These are phyloP conservation scores for Brenthis daphne DNA, from an alignment of 2,888 invertebrate species.

Conservation along the genomic window DNA sequence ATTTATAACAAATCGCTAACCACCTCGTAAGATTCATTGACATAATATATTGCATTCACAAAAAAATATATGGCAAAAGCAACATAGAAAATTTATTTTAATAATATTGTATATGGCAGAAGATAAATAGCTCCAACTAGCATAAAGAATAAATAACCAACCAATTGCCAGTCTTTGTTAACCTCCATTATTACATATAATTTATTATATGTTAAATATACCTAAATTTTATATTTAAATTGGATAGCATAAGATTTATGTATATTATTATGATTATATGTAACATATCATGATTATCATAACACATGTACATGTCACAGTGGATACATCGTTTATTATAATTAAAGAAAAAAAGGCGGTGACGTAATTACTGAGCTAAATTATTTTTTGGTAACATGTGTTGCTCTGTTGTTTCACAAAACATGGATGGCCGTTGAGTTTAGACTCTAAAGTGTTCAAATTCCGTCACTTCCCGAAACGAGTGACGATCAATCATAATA, in stretches of 20 bases:
- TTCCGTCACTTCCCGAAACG: slow-evolving; percentile 70
- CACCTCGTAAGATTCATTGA: neutral
- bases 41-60: neutral
- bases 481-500: slow-evolving; percentile 63
- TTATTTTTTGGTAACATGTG: slow-evolving; percentile 52
- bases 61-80: neutral
- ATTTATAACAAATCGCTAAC: slow-evolving; percentile 15
- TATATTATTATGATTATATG: slow-evolving; percentile 17
- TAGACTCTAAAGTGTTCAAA: slow-evolving; percentile 69
- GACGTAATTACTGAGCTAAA: slow-evolving; percentile 53
- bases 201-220: slow-evolving; percentile 29
- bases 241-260: slow-evolving; percentile 23
- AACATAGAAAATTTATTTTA: neutral
- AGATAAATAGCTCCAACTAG: slow-evolving; percentile 14
- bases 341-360: slow-evolving; percentile 41
- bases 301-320: slow-evolving; percentile 37
- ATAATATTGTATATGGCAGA: neutral
- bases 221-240: slow-evolving; percentile 31
- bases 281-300: slow-evolving; percentile 30
- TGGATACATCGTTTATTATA: slow-evolving; percentile 35
- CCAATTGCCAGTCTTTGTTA: slow-evolving; percentile 20
- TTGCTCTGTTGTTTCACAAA: slow-evolving; percentile 60
- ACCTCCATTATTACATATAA: slow-evolving; percentile 22
- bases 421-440: slow-evolving; percentile 66
- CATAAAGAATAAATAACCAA: slow-evolving; percentile 25